A percentile compares a stretch with the other conserved stretches of the same genome.
These are phyloP conservation scores for Umimayanthus kanabou DNA, from an alignment of 92 coral and sea anemone species.

Conservation along the genomic window DNA sequence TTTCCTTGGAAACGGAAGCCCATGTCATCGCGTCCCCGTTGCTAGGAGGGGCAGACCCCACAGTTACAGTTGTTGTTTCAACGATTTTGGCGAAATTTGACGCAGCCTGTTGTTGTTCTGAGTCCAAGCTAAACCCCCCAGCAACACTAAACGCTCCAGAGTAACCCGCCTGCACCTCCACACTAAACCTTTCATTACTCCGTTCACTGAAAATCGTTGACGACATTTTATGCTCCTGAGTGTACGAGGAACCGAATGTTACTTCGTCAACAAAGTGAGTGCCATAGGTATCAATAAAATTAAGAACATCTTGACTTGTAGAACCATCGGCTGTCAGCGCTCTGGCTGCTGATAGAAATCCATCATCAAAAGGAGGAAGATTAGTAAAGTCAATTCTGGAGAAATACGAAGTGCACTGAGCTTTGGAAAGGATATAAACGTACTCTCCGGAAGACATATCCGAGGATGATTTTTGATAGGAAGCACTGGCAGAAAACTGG, in stretches of 20 bases:
- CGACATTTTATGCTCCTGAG: conserved; percentile 38
- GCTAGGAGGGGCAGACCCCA: conserved; percentile 63
- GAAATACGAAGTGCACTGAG: conserved; percentile 38
- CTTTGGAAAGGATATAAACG: conserved; percentile 30
- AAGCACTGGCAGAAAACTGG: conserved; percentile 44
- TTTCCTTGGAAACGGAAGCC: conserved; percentile 56
- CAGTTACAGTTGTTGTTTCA: conserved; percentile 57
- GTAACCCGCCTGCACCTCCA: conserved; percentile 64
- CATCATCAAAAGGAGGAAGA: conserved; percentile 31
- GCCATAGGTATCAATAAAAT: conserved; percentile 40
- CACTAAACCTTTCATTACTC: background rate
- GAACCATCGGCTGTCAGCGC: background rate
- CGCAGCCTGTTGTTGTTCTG: conserved; percentile 57
- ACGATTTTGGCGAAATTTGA: conserved; percentile 59
- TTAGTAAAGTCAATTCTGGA: background rate
- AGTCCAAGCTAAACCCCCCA: conserved; percentile 61
- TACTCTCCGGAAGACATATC: conserved; percentile 37
- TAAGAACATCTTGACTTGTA: background rate
- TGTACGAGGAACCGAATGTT: conserved; percentile 57
- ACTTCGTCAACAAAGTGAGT: conserved; percentile 56
- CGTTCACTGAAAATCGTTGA: background rate
- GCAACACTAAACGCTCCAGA: conserved; percentile 59
- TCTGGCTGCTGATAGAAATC: background rate
- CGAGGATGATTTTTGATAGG: conserved; percentile 31
- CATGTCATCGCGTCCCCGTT: conserved; percentile 64